Percentiles rank a stretch among this genome's conserved stretches.
These are phyloP conservation scores for Chondrosia reniformis DNA, from an alignment of 37 sponge, comb jelly and placozoan species.

Conservation along the genomic window DNA sequence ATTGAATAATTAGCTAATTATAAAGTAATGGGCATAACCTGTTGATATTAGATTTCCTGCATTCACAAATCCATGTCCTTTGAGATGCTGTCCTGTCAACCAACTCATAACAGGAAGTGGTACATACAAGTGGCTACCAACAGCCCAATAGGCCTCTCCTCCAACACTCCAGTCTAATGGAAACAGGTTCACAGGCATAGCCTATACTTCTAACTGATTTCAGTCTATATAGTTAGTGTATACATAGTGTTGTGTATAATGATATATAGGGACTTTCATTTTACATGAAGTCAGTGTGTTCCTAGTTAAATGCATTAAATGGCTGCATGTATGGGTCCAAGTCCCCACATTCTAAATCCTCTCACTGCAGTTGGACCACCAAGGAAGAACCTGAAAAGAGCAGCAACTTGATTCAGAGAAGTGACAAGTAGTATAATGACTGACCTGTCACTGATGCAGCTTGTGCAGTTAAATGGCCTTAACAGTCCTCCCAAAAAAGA, in stretches of 20 bases:
- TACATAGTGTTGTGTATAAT: no score
- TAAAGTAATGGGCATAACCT: no score
- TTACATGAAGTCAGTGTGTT: no score
- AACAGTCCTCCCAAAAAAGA: constrained; percentile 62
- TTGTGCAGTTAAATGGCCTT: constrained; percentile 21
- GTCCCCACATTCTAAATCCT: constrained; percentile 88
- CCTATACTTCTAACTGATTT: no score
- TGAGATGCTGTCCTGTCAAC: constrained; percentile 38
- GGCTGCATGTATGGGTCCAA: constrained; percentile 72
- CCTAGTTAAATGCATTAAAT: no score
- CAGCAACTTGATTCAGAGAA: not conserved
- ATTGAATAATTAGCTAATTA: no score
- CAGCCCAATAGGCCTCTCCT: constrained; percentile 77
- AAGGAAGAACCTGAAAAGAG: constrained; percentile 51
- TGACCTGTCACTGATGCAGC: constrained; percentile 48
- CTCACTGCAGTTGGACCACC: constrained; percentile 79
- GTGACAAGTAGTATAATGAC: not conserved
- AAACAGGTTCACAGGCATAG: not conserved
- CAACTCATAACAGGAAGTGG: constrained; percentile 63
- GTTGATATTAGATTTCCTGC: constrained; percentile 64
- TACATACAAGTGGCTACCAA: constrained; percentile 65
- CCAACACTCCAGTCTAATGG: constrained; percentile 57
- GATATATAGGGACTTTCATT: no score
- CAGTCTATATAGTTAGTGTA: no score
- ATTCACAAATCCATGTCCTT: constrained; percentile 60